Evolutionary conservation across 2,797 vertebrate genomes (phyloP).

Genomic region (Notolabrus celidotus): DNA sequence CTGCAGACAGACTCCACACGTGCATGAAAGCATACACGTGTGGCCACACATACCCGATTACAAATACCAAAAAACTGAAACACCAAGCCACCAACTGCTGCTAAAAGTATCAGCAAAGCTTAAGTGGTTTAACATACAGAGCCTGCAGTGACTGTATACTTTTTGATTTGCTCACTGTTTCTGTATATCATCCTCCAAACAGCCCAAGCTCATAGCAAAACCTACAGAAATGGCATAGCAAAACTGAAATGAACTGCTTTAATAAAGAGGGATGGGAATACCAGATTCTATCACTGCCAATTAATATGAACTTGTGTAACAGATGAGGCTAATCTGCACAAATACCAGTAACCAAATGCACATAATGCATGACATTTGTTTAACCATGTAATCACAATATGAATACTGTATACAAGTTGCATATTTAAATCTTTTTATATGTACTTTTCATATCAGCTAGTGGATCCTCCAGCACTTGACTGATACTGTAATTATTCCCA

Average conservation of each 20-base stretch:
- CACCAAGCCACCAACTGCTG: constrained; percentile 33
- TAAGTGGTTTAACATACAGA: constrained; percentile 33
- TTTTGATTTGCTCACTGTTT: constrained; percentile 19
- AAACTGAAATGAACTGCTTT: constrained; percentile 27
- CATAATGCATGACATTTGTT: constrained; percentile 37
- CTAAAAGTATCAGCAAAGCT: constrained; percentile 43
- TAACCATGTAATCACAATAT: constrained; percentile 30
- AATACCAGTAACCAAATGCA: constrained; percentile 38
- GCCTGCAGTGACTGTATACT: constrained; percentile 32
- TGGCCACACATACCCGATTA: constrained; percentile 31
- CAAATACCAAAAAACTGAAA: constrained; percentile 39
- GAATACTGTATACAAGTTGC: constrained; percentile 46
- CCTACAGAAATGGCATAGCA: constrained; percentile 35
- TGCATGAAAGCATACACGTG: constrained; percentile 37
- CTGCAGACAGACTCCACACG: constrained; percentile 52
- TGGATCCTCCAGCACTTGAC: constrained; percentile 16
- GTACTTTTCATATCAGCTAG: constrained; percentile 4
- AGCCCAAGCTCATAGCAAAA: constrained; percentile 43
- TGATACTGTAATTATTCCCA: constrained; percentile 33
- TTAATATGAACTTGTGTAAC: constrained; percentile 37
- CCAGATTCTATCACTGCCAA: constrained; percentile 25
- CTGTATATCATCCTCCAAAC: constrained; percentile 30
- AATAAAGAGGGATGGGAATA: constrained; percentile 45
- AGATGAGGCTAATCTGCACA: constrained; percentile 23
- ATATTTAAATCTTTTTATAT: constrained; percentile 42